Evolutionary conservation across 92 coral and sea anemone genomes (phyloP).

Genomic region (Porites cylindrica): DNA sequence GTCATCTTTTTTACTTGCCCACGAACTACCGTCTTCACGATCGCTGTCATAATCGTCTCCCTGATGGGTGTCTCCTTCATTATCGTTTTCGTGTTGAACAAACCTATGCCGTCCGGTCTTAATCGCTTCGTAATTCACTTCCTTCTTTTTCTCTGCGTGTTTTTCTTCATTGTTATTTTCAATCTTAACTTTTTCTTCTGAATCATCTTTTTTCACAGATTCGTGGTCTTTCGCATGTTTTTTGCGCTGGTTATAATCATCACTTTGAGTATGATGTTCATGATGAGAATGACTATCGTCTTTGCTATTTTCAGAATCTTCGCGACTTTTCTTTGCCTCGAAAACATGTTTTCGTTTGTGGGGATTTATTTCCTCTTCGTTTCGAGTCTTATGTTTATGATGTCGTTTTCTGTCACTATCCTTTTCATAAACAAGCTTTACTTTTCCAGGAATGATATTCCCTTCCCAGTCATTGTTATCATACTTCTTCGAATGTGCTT

Average conservation of each 20-base stretch:
- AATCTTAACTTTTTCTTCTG: not conserved
- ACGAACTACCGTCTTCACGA: not conserved
- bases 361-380: not conserved
- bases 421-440: not conserved
- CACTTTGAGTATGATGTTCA: not conserved
- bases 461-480: conserved; percentile 36
- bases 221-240: not conserved
- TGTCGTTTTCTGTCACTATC: not conserved
- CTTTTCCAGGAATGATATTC: conserved; percentile 39
- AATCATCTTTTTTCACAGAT: not conserved
- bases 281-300: not conserved
- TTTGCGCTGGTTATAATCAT: not conserved
- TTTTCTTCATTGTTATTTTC: conserved; percentile 8
- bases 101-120: conserved; percentile 24
- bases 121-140: conserved; percentile 30
- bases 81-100: conserved; percentile 4
- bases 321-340: not conserved
- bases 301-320: not conserved
- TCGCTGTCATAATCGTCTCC: conserved; percentile 17
- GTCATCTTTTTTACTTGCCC: not conserved
- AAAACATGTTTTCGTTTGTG: conserved; percentile 9
- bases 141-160: conserved; percentile 27
- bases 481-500: not conserved
- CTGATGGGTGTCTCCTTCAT: not conserved
- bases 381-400: not conserved